Conservation (phyloP, 2,888 invertebrate genomes). For the Caenorhabditis sp. region DNA sequence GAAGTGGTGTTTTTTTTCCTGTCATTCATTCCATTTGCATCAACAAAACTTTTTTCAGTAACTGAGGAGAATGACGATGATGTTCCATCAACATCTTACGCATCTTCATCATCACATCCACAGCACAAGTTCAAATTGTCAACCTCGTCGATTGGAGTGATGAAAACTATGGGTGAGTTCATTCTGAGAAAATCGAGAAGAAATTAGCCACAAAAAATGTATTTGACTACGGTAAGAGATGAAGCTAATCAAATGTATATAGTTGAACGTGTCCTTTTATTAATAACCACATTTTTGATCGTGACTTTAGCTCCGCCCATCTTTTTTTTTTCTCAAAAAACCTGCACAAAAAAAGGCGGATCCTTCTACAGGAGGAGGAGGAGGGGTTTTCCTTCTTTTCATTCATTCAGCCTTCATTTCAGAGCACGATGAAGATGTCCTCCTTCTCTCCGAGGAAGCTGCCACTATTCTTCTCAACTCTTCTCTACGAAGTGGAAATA, state of each 20-base stretch:
- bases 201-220: no score
- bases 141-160: not conserved
- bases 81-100: not conserved
- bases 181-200: not conserved
- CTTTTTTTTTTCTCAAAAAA: not conserved
- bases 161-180: not conserved
- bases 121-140: not conserved
- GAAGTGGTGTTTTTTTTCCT: no score
- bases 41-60: not conserved
- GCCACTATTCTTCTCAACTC: conserved; percentile 25
- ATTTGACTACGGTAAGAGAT: not conserved
- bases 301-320: not conserved
- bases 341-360: not conserved
- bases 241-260: not conserved
- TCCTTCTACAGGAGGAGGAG: not conserved
- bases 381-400: not conserved
- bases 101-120: not conserved
- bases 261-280: not conserved
- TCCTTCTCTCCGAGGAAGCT: conserved; percentile 46
- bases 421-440: conserved; percentile 39
- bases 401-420: not conserved
- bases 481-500: not conserved
- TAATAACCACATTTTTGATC: not conserved
- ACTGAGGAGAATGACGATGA: not conserved
- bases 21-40: not conserved